Conservation (phyloP, 1,140 invertebrate species). For the Ips typographus region DNA sequence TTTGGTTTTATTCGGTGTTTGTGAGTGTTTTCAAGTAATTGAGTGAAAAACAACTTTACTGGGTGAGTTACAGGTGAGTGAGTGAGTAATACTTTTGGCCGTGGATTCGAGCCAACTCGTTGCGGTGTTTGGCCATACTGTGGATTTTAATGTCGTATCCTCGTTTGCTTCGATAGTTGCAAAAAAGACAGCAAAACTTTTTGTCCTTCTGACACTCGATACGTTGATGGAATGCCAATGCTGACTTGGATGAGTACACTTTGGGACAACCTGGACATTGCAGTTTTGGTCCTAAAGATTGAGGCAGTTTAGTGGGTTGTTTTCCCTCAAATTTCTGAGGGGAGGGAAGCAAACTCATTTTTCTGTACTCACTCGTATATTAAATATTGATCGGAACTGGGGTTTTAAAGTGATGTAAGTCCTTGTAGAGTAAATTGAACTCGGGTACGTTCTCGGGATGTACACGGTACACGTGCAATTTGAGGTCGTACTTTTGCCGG, state of each 20-base stretch:
- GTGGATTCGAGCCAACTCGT: neutral
- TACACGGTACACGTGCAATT: constrained; percentile 44
- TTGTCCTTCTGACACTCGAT: constrained; percentile 62
- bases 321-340: neutral
- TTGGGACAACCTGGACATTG: constrained; percentile 31
- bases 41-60: neutral
- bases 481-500: constrained; percentile 52
- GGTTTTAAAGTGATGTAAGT: constrained; percentile 23
- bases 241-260: constrained; percentile 28
- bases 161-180: constrained; percentile 37
- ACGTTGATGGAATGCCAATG: constrained; percentile 54
- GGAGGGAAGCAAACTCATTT: neutral
- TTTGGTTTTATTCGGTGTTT: too few relatives aligned
- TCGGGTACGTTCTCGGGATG: constrained; percentile 22
- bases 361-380: neutral
- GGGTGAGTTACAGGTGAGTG: neutral
- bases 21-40: too few relatives aligned
- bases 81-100: neutral
- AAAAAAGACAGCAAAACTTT: constrained; percentile 45
- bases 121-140: constrained; percentile 15
- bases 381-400: neutral
- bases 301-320: neutral
- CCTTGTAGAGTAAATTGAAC: constrained; percentile 26
- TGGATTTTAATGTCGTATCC: constrained; percentile 25
- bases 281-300: neutral